phyloP scores from a whole-genome alignment of 2,113 vertebrate species.

The Pimephales promelas region DNA sequence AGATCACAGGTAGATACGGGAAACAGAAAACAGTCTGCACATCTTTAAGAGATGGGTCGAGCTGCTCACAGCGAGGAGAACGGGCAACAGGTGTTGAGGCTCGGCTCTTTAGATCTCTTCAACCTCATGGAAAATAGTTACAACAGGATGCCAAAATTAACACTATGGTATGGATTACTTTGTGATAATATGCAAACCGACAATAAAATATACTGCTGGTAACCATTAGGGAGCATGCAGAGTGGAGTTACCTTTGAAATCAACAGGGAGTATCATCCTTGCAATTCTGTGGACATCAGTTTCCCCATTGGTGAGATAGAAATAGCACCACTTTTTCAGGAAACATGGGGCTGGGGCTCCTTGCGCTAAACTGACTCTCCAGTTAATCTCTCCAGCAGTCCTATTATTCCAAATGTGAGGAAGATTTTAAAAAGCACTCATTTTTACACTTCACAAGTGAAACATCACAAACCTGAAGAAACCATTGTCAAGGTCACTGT shows the following conservation, averaged over 20 bases:
- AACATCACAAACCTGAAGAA: background rate
- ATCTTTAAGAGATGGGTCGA: too few relatives aligned
- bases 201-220: background rate
- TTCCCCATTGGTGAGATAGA: background rate
- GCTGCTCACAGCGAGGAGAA: too few relatives aligned
- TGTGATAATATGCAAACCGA: conserved; percentile 1
- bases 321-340: conserved; percentile 1
- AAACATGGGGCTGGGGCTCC: conserved; percentile 1
- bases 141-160: background rate
- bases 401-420: background rate
- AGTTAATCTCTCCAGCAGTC: conserved; percentile 8
- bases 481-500: conserved; percentile 15
- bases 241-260: conserved; percentile 12
- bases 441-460: background rate
- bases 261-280: background rate
- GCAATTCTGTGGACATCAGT: background rate
- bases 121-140: background rate
- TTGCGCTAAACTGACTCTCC: background rate
- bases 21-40: too few relatives aligned
- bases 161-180: background rate
- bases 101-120: too few relatives aligned
- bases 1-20: too few relatives aligned
- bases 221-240: background rate
- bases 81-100: too few relatives aligned
- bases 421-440: background rate